A percentile compares a stretch with the other conserved stretches of the same genome.
These are phyloP conservation scores for Lithobates sylvaticus DNA, from an alignment of 2,797 vertebrate species.

Conservation along the genomic window DNA sequence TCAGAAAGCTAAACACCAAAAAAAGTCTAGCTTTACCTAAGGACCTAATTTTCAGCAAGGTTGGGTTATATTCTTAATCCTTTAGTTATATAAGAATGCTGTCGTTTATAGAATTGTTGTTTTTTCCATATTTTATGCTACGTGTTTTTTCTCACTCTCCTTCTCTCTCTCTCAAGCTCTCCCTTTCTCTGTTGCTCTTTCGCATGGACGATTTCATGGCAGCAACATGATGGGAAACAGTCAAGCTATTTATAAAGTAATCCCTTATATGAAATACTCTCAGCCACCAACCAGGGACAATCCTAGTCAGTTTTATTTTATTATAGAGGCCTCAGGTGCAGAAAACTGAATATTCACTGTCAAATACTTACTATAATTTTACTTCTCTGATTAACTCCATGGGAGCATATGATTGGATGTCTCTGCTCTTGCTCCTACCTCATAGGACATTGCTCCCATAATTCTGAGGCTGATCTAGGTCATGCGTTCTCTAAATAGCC, in stretches of 20 bases:
- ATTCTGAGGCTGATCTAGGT: too few species aligned
- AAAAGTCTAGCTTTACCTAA: neutral
- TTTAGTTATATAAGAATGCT: too few species aligned
- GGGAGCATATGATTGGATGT: too few species aligned
- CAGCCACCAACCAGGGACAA: neutral
- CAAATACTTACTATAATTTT: too few species aligned
- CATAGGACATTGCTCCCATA: too few species aligned
- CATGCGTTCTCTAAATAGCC: too few species aligned
- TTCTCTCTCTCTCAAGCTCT: neutral
- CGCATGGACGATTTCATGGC: neutral
- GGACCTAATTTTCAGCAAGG: too few species aligned
- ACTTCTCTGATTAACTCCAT: too few species aligned
- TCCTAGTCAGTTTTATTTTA: neutral
- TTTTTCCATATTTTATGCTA: neutral
- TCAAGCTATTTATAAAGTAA: conserved; percentile 1
- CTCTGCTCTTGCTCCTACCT: too few species aligned
- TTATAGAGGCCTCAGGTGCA: neutral
- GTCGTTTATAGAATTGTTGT: neutral
- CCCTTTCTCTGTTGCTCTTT: neutral
- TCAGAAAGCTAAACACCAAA: too few species aligned
- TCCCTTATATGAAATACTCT: neutral
- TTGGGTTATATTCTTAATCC: neutral
- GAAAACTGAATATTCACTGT: neutral
- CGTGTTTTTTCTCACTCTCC: neutral
- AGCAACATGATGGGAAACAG: neutral